Percentiles rank a stretch among this genome's conserved stretches.
These are phyloP conservation scores for Acleris emargana DNA, from an alignment of 2,888 invertebrate species.

Conservation along the genomic window DNA sequence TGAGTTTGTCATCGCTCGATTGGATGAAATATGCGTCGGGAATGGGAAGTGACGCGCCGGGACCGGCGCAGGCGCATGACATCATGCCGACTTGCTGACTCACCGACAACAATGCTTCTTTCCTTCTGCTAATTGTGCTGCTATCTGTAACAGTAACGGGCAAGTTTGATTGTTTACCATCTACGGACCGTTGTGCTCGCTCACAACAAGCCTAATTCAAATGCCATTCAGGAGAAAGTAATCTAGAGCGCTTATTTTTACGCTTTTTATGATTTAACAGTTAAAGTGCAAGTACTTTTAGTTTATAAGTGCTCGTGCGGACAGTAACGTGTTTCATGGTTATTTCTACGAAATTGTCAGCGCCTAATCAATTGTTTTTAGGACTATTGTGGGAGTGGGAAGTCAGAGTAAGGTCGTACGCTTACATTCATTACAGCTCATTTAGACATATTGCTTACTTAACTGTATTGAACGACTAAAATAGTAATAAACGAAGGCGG, in stretches of 20 bases:
- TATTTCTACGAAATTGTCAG: slow-evolving; percentile 2
- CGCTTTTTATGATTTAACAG: too few relatives aligned
- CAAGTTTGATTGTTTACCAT: slow-evolving; percentile 22
- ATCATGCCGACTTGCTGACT: slow-evolving; percentile 80
- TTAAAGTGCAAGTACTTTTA: too few relatives aligned
- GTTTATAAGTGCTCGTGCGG: not conserved
- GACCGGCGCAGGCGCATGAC: slow-evolving; percentile 67
- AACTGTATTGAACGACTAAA: slow-evolving; percentile 54
- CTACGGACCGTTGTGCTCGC: slow-evolving; percentile 2
- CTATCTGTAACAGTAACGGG: slow-evolving; percentile 59
- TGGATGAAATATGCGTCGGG: slow-evolving; percentile 74
- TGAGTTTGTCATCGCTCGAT: slow-evolving; percentile 81
- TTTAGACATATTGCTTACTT: slow-evolving; percentile 52
- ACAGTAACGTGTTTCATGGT: not conserved
- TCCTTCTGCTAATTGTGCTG: slow-evolving; percentile 52
- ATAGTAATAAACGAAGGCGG: slow-evolving; percentile 66
- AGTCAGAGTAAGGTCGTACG: slow-evolving; percentile 43
- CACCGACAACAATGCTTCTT: slow-evolving; percentile 57
- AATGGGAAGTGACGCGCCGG: slow-evolving; percentile 71
- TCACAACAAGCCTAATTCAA: not conserved
- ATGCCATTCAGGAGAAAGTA: too few relatives aligned
- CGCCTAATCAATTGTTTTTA: slow-evolving; percentile 20
- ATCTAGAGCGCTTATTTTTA: too few relatives aligned
- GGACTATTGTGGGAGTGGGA: slow-evolving; percentile 41
- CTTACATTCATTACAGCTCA: slow-evolving; percentile 50